These are phyloP conservation scores for Epiperipatus broadwayi DNA, from an alignment of 2,888 invertebrate genomes.

Conservation along the genomic window DNA sequence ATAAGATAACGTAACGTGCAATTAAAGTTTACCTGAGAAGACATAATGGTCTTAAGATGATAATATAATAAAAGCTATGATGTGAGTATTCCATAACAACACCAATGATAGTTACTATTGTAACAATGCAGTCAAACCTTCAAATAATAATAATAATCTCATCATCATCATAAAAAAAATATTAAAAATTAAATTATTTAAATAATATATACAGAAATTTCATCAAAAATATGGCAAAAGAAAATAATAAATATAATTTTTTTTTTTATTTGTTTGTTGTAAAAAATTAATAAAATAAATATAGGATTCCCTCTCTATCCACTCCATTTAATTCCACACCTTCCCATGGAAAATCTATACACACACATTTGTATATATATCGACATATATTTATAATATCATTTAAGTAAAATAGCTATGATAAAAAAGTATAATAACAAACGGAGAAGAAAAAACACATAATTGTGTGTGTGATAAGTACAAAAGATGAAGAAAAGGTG, in stretches of 20 bases:
- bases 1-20: conserved; percentile 16
- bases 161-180: conserved; percentile 6
- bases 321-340: too few relatives aligned
- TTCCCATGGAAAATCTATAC: too few relatives aligned
- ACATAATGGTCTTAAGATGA: conserved; percentile 40
- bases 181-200: not conserved
- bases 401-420: too few relatives aligned
- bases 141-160: conserved; percentile 13
- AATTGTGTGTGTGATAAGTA: too few relatives aligned
- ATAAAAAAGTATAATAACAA: too few relatives aligned
- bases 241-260: not conserved
- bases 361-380: too few relatives aligned
- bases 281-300: too few relatives aligned
- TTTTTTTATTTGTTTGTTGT: too few relatives aligned
- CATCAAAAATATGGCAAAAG: conserved; percentile 3
- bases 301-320: too few relatives aligned
- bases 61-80: conserved; percentile 47
- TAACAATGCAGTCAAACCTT: conserved; percentile 30
- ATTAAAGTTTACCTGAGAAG: conserved; percentile 25
- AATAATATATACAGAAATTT: not conserved
- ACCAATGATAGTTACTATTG: conserved; percentile 36
- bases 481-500: too few relatives aligned
- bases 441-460: too few relatives aligned
- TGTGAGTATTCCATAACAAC: conserved; percentile 42
- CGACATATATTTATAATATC: too few relatives aligned